Percentiles rank a stretch among this genome's conserved stretches.
Conservation (phyloP, 2,888 invertebrate species). For the Papilio protenor region DNA sequence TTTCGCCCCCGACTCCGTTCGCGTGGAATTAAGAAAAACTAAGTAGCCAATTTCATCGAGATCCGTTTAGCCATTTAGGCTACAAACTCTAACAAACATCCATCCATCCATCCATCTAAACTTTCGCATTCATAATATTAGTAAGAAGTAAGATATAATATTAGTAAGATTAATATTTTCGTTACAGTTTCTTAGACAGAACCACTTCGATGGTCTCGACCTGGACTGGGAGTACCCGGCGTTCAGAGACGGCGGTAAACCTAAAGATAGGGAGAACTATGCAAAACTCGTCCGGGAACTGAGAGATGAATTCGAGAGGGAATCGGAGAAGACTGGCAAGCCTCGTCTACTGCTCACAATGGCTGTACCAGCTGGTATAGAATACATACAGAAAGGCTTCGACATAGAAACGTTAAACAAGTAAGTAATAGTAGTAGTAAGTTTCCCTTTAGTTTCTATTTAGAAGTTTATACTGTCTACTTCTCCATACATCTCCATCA, state of each 20-base stretch:
- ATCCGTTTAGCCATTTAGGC: too few relatives aligned
- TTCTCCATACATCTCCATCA: too few relatives aligned
- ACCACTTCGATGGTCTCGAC: conserved; percentile 97
- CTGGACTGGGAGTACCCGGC: conserved; percentile 96
- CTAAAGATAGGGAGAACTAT: conserved; percentile 94
- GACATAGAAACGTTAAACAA: conserved; percentile 94
- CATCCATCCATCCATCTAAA: too few relatives aligned
- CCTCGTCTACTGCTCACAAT: conserved; percentile 92
- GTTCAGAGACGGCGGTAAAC: conserved; percentile 91
- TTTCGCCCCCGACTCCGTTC: too few relatives aligned
- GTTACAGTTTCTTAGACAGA: conserved; percentile 90
- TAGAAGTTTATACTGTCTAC: too few relatives aligned
- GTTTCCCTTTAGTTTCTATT: background rate
- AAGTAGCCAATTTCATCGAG: too few relatives aligned
- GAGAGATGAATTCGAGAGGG: conserved; percentile 94
- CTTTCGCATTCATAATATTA: too few relatives aligned
- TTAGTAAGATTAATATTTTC: too few relatives aligned
- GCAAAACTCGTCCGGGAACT: conserved; percentile 94
- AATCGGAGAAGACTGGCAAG: conserved; percentile 92
- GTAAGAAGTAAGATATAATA: too few relatives aligned
- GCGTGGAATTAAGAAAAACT: too few relatives aligned
- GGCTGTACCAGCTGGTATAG: conserved; percentile 97
- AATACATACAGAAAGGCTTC: conserved; percentile 96
- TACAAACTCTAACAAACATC: too few relatives aligned
- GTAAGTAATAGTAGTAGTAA: conserved; percentile 73